Percentiles rank a stretch among this genome's conserved stretches.
These are phyloP conservation scores for Leptopilina boulardi DNA, from an alignment of 1,140 invertebrate species.

Conservation along the genomic window DNA sequence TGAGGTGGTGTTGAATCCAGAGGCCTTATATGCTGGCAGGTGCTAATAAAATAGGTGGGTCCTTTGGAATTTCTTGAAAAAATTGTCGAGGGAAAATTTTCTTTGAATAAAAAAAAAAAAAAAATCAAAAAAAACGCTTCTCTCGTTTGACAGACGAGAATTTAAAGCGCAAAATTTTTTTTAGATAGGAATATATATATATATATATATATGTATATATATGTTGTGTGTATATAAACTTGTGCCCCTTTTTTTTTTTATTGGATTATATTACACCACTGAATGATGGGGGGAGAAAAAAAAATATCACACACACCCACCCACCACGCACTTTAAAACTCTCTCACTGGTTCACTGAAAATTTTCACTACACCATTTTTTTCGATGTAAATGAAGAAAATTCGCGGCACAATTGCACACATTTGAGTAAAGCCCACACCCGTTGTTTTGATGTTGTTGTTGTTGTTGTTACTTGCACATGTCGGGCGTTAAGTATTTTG, in stretches of 20 bases:
- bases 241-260: too few species aligned
- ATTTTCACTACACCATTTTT: slow-evolving; percentile 40
- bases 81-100: slow-evolving; percentile 47
- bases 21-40: slow-evolving; percentile 55
- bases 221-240: too few species aligned
- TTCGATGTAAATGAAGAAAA: slow-evolving; percentile 5
- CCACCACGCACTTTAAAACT: too few species aligned
- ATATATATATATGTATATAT: too few species aligned
- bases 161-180: too few species aligned
- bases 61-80: too few species aligned
- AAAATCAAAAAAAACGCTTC: slow-evolving; percentile 16
- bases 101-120: slow-evolving; percentile 34
- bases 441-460: slow-evolving; percentile 46
- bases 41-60: background rate
- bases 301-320: too few species aligned
- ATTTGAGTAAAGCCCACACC: slow-evolving; percentile 37
- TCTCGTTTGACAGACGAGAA: slow-evolving; percentile 14
- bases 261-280: too few species aligned
- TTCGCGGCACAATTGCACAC: slow-evolving; percentile 37
- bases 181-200: too few species aligned
- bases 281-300: too few species aligned
- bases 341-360: too few species aligned
- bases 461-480: slow-evolving; percentile 65
- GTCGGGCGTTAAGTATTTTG: slow-evolving; percentile 63
- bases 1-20: slow-evolving; percentile 57